Evolutionary conservation across 2,888 invertebrate species (phyloP), one percentile per base, ranked within the genome.

Genomic region (Eilema caniola): DNA sequence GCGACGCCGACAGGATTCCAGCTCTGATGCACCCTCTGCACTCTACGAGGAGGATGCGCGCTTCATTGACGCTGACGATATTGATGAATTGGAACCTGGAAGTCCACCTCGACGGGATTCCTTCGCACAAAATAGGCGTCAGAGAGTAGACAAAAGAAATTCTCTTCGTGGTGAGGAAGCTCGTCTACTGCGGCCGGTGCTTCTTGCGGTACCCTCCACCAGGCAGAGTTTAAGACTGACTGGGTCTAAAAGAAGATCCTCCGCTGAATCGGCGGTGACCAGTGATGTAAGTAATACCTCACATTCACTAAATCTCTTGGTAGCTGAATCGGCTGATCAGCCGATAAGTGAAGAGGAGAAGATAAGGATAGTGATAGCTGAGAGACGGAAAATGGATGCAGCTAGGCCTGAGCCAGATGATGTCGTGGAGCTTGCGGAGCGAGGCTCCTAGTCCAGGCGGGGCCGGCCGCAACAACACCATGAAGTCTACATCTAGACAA

Each of bases 301-400:
- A 20, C 75, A 86, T 81, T 63, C 81, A 80, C 41, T 73, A 53
- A 74, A 74, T 47, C 78, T 73, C 57, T 64, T 77, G 59, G 86
- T 89, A 37, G 86, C 88, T 8, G 94, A 92, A 67, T 66, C 75
- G 16, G 70, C 70, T 4, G 89, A 90, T 56, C 86, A 88, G 60
- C 87, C 89, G 12, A 91, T 94, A 69, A 95, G 88, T 60, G 95
- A 94, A 75, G 92, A 93, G 78, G 94, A 96, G 78, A 96, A 96
- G 78, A 96, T 96, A 77, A 95, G 96, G 85, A 95, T 96, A 86
- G 96, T 96, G 69, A 96, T 96, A 81, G 96, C 96, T 14, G 96
- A 96, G 87, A 92, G 96, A 77, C 90, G 96, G 76, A 96, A 96
- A 86, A 92, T 96, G 65, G 96, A 96, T 73, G 91, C 95, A 41